Evolutionary conservation across 1,140 invertebrate species (phyloP).

Genomic region (Pteromalus puparum): DNA sequence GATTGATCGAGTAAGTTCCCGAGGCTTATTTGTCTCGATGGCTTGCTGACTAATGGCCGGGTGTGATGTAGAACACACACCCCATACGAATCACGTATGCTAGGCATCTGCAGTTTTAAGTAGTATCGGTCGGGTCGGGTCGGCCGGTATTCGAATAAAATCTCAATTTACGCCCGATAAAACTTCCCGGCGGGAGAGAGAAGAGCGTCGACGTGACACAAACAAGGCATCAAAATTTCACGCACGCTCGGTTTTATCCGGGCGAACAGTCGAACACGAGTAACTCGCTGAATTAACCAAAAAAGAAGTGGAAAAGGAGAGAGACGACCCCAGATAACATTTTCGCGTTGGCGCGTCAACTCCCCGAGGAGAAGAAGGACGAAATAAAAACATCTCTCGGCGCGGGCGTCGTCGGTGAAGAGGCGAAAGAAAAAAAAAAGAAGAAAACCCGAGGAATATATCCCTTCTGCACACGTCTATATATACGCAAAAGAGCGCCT

Average conservation of each 20-base stretch:
- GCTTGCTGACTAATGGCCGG: no score
- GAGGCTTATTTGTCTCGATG: background rate
- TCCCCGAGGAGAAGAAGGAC: background rate
- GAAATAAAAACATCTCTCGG: constrained; percentile 25
- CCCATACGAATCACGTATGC: background rate
- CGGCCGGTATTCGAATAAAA: background rate
- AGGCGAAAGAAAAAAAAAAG: background rate
- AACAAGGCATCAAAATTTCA: constrained; percentile 45
- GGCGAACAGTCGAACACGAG: background rate
- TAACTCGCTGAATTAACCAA: constrained; percentile 37
- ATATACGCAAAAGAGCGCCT: constrained; percentile 40
- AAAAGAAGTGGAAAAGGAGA: background rate
- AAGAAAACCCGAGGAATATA: background rate
- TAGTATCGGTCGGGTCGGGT: background rate
- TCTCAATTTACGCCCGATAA: background rate
- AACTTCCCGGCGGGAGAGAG: background rate
- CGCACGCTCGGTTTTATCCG: constrained; percentile 23
- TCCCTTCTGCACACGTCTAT: background rate
- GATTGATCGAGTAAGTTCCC: background rate
- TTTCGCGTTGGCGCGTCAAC: constrained; percentile 26
- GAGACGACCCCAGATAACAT: constrained; percentile 31
- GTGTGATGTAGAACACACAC: no score
- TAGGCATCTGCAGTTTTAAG: background rate
- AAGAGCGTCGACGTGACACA: background rate
- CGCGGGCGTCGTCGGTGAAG: constrained; percentile 6